A percentile compares a stretch with the other conserved stretches of the same genome.
Evolutionary conservation across 2,113 vertebrate species (phyloP).

Genomic region (Todiramphus saurophagus): DNA sequence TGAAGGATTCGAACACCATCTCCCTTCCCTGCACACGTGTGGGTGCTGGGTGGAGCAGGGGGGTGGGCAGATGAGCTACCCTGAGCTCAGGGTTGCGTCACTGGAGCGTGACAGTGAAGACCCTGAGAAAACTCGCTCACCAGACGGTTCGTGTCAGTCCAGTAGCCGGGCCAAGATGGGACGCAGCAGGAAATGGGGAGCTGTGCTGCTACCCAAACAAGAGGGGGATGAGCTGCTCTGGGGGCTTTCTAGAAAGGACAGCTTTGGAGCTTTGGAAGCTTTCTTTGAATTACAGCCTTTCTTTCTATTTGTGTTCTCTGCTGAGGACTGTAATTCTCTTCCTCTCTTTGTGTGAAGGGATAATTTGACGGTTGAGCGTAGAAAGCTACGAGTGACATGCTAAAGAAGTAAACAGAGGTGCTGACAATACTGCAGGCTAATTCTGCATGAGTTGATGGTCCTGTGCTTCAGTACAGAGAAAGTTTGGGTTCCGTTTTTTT

Average conservation of each 20-base stretch:
- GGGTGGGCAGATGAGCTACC: not conserved
- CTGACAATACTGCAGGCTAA: not conserved
- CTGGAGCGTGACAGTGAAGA: not conserved
- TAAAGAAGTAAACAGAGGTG: not conserved
- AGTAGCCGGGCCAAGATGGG: not conserved
- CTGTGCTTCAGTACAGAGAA: not conserved
- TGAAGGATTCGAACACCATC: not conserved
- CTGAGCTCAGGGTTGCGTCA: not conserved
- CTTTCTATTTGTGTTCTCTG: not conserved
- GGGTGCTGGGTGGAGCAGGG: not conserved
- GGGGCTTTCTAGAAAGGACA: not conserved
- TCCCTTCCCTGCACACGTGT: not conserved
- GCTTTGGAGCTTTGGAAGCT: not conserved
- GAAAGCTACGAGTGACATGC: not conserved
- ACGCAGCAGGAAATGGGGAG: too few relatives aligned
- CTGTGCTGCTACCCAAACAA: not conserved
- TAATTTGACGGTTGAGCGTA: slow-evolving; percentile 23
- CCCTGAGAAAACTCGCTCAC: not conserved
- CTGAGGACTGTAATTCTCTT: slow-evolving; percentile 22
- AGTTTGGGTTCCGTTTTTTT: not conserved
- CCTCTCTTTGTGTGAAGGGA: not conserved
- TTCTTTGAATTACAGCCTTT: not conserved
- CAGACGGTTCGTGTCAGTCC: not conserved
- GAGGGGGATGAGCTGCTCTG: not conserved
- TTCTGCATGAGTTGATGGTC: not conserved